Evolutionary conservation across 2,797 vertebrate genomes (phyloP).

Genomic region (Allobates femoralis): DNA sequence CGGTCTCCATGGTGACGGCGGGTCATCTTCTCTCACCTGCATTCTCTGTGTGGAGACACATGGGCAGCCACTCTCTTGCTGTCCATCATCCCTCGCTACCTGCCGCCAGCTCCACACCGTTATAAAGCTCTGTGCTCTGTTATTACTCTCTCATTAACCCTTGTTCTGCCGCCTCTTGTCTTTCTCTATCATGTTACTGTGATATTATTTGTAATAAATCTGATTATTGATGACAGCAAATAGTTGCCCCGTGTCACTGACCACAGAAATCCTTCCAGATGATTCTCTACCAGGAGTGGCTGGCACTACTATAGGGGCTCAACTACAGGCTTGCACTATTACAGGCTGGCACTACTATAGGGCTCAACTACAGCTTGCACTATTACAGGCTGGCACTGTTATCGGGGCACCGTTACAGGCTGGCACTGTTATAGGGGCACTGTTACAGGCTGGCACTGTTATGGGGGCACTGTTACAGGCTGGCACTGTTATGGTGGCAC

Average conservation of each 20-base stretch:
- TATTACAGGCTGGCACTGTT: neutral
- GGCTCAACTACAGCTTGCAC: no score
- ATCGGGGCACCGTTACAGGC: neutral
- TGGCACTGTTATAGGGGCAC: neutral
- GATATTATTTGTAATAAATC: neutral
- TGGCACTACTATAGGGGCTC: neutral
- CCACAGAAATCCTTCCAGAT: no score
- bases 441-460: neutral
- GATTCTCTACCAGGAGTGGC: neutral
- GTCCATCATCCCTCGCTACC: slow-evolving; percentile 21
- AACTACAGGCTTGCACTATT: neutral
- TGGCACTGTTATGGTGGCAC: neutral
- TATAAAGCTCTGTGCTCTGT: neutral
- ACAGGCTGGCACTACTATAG: neutral
- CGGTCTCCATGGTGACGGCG: slow-evolving; percentile 76
- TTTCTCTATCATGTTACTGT: neutral
- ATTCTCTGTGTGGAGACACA: slow-evolving; percentile 58
- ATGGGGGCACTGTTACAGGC: neutral
- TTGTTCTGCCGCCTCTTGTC: neutral
- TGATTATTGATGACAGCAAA: neutral
- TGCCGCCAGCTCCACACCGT: neutral
- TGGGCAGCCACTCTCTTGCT: neutral
- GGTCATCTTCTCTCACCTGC: slow-evolving; percentile 72
- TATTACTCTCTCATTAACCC: neutral
- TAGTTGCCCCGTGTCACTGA: neutral